Base-by-base conservation (phyloP, 1,140 invertebrate genomes). In the Cepaea nemoralis region DNA sequence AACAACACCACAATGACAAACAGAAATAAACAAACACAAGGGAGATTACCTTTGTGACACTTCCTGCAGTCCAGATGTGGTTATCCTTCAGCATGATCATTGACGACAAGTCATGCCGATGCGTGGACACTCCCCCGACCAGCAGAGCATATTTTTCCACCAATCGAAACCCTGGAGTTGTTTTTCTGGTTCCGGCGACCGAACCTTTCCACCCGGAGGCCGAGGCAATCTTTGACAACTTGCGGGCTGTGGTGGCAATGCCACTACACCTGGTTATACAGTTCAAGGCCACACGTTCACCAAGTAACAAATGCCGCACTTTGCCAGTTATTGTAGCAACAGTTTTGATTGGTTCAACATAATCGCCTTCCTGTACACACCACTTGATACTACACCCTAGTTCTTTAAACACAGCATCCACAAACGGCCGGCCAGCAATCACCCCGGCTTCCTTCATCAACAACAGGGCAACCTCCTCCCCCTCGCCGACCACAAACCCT, bases 11-110 rank as follows among this genome's bases (percentile, higher is more conserved):
- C n/a, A n/a, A n/a, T n/a, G n/a, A n/a, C n/a, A n/a, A 71, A 10
- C 22, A 12, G 40, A 75, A 75, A 75, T 22, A 75, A 55, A n/a
- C n/a, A n/a, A 55, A 48, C n/a, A 75, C 8, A 70, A 33, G 31
- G 19, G 22, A 6, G 80, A 78, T 63, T 86, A 92, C 92, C 87
- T 92, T 83, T 39, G 87, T 84, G 14, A 92, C 89, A 74, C 87
- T 91, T 22, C 92, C 92, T 39, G 89, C 88, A 31, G 91, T 88
- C 87, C 90, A 90, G 48, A 93, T 90, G 85, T 93, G 92, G 84
- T 93, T 93, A 82, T 93, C 92, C 83, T 93, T 93, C 40, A 93
- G 82, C 92, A 93, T 93, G 8, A 93, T 88, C 92, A 93, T 92
- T 16, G 90, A 91, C 0, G 92, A 92, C 70, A 93, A 81, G 81